Evolutionary conservation across 2,113 vertebrate species (phyloP).

Genomic region (Felis catus): DNA sequence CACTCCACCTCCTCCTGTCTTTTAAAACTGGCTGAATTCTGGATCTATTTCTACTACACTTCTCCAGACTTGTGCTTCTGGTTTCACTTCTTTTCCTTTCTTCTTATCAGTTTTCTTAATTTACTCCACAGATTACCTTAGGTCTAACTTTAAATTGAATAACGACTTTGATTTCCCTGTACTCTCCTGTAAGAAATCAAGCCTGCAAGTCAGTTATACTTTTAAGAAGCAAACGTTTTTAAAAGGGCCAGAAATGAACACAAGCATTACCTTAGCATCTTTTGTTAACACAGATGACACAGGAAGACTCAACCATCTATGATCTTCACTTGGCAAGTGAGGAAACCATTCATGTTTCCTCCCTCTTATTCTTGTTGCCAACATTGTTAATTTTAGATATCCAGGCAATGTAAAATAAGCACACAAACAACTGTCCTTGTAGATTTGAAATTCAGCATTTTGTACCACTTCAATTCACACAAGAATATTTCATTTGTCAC

Average conservation of each 20-base stretch:
- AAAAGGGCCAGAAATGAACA: not conserved
- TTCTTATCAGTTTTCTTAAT: not conserved
- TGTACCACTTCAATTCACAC: not conserved
- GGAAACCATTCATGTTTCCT: not conserved
- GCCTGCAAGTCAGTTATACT: not conserved
- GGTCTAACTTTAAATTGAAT: not conserved
- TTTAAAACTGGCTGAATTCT: not conserved
- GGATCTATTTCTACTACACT: not conserved
- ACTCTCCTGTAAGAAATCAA: not conserved
- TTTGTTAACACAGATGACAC: not conserved
- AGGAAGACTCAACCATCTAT: not conserved
- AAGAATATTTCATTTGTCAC: slow-evolving; percentile 6
- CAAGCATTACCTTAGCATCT: not conserved
- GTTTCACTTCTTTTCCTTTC: not conserved
- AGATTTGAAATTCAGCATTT: slow-evolving; percentile 13
- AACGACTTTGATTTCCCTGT: not conserved
- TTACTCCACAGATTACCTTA: not conserved
- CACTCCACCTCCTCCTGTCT: not conserved
- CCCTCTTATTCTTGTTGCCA: not conserved
- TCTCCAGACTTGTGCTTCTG: not conserved
- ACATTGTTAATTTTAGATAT: not conserved
- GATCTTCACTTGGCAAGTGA: not conserved
- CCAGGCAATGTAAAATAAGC: not conserved
- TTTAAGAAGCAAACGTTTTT: not conserved
- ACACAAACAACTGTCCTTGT: not conserved